A percentile compares a stretch with the other conserved stretches of the same genome.
These are phyloP conservation scores for Cisticola juncidis DNA, from an alignment of 2,113 vertebrate genomes.

Conservation along the genomic window DNA sequence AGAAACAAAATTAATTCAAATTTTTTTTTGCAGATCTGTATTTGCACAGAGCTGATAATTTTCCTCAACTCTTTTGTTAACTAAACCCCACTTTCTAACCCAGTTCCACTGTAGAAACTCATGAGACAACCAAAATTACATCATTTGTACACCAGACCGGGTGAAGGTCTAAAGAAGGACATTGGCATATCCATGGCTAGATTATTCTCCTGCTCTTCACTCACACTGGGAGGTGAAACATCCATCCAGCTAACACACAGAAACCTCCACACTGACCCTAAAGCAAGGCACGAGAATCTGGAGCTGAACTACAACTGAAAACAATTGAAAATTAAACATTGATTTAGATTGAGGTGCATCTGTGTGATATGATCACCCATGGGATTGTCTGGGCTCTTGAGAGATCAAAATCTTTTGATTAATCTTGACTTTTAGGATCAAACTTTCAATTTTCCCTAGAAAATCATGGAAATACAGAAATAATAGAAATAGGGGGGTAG, in stretches of 20 bases:
- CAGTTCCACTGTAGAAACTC: not conserved
- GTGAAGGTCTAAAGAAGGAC: not conserved
- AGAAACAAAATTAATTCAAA: no score
- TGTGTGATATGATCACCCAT: not conserved
- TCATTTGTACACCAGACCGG: not conserved
- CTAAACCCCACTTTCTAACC: not conserved
- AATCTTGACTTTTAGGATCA: not conserved
- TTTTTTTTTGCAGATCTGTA: not conserved
- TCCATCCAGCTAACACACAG: not conserved
- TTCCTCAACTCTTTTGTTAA: not conserved
- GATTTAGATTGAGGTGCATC: not conserved
- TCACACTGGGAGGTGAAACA: not conserved
- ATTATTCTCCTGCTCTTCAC: not conserved
- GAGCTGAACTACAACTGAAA: not conserved
- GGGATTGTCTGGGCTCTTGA: not conserved
- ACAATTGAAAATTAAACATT: not conserved
- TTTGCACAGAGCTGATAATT: not conserved
- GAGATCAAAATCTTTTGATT: not conserved
- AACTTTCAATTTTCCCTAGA: not conserved
- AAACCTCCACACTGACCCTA: not conserved
- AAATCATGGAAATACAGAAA: not conserved
- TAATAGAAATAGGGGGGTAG: fast-evolving
- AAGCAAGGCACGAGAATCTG: not conserved
- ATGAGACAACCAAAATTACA: not conserved
- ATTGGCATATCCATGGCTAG: not conserved